Evolutionary conservation across 2,113 vertebrate species (phyloP).

Genomic region (Megaleporinus macrocephalus): DNA sequence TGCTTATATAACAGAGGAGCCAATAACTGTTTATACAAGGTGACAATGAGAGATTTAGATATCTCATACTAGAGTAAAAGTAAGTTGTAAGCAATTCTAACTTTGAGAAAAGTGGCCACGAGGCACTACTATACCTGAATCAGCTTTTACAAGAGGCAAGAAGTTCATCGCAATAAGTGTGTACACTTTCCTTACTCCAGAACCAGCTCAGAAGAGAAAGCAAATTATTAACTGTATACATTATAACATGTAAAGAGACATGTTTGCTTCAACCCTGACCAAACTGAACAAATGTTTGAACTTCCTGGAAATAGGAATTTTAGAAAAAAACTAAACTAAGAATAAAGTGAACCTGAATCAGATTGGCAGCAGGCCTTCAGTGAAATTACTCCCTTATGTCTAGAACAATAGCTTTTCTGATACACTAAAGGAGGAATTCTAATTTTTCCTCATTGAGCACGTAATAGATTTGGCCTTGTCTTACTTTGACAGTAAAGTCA

Average conservation of each 20-base stretch:
- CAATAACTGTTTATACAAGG: neutral
- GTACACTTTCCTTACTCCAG: neutral
- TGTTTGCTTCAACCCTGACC: neutral
- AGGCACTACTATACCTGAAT: neutral
- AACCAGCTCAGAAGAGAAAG: neutral
- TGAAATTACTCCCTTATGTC: constrained; percentile 27
- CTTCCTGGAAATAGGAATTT: neutral
- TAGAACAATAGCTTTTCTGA: constrained; percentile 12
- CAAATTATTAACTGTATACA: neutral
- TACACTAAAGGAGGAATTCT: neutral
- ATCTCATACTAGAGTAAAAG: neutral
- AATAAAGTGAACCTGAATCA: neutral
- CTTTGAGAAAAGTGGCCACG: neutral
- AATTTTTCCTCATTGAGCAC: neutral
- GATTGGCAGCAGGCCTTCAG: neutral
- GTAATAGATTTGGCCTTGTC: constrained; percentile 38
- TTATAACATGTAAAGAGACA: neutral
- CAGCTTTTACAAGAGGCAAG: neutral
- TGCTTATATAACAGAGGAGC: neutral
- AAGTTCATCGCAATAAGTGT: neutral
- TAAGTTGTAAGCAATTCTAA: neutral
- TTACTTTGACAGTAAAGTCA: constrained; percentile 95
- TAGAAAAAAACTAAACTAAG: neutral
- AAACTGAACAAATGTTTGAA: constrained; percentile 1
- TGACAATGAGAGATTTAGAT: neutral